Base-by-base conservation (phyloP, 2,797 vertebrate species). In the Podarcis siculus region DNA sequence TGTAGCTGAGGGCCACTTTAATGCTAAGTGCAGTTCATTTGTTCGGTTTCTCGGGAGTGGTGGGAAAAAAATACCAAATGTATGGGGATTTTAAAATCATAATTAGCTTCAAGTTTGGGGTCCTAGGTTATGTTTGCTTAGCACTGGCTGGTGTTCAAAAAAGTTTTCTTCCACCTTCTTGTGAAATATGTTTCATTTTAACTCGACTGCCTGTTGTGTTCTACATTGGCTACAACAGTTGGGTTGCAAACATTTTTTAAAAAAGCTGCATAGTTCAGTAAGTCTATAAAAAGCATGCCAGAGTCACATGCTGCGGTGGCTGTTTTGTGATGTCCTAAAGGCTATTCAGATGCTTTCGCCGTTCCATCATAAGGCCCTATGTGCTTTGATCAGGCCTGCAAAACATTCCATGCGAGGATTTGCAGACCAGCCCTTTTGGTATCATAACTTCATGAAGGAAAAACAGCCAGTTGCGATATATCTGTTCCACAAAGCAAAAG, bases 301-400 rank as follows among this genome's bases (percentile, higher is more conserved):
- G 75, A 84, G 61, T 71, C 79, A 58, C 69, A 73, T 23, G 75
- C 42, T 64, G 64, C 4, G 76, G 87, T 23, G 3, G 81, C 84
- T 93, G 92, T 92, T 93, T 84, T 94, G 30, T 93, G 42, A 95
- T 91, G 84, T 89, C 92, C 92, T 89, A 37, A 89, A 94, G 89
- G 91, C 79, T 94, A 94, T 95, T 92, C 85, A 93, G 91, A 91
- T 94, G 85, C 79, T 93, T 92, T 67, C 87, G 89, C 79, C 92
- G 84, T 95, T 96, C 82, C 90, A 90, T 94, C 92, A 90, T 55
- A 89, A 94, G 84, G 92, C 39, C 79, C 37, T 89, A 72, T 75
- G 89, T 79, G 79, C 88, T 95, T 95, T 91, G 93, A 95, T 95
- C 91, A 95, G 86, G 87, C 82, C 45, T 90, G 87, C 84, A 95